These are phyloP conservation scores for Diploscapter pachys DNA, from an alignment of 1,140 invertebrate genomes.

Conservation along the genomic window DNA sequence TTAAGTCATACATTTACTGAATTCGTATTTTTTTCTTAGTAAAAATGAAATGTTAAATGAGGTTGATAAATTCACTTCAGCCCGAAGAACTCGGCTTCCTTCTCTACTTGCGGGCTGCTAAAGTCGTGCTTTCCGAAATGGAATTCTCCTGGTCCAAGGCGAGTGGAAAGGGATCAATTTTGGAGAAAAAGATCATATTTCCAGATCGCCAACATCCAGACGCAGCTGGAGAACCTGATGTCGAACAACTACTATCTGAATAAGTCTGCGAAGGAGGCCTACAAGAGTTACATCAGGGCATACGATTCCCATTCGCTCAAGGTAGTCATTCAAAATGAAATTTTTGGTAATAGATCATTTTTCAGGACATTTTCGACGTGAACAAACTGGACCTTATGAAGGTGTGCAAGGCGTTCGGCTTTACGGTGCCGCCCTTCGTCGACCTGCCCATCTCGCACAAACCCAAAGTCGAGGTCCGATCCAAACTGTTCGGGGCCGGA, in stretches of 20 bases:
- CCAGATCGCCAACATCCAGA: slow-evolving; percentile 55
- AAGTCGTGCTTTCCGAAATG: slow-evolving; percentile 91
- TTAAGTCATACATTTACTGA: slow-evolving; percentile 81
- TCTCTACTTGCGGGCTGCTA: slow-evolving; percentile 86
- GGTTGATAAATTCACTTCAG: too few species aligned
- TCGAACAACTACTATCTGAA: slow-evolving; percentile 91
- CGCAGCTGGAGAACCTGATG: slow-evolving; percentile 88
- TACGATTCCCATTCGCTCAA: slow-evolving; percentile 96
- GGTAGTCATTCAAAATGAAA: slow-evolving; percentile 30
- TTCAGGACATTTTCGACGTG: slow-evolving; percentile 80
- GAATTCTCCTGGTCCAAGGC: slow-evolving; percentile 97
- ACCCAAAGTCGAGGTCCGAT: too few species aligned
- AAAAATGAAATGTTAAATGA: too few species aligned
- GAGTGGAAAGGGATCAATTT: too few species aligned
- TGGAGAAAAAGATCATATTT: too few species aligned
- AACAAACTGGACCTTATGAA: slow-evolving; percentile 78
- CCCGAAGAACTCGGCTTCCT: slow-evolving; percentile 91
- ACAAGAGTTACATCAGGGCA: slow-evolving; percentile 88
- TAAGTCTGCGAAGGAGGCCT: slow-evolving; percentile 90
- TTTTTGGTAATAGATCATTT: slow-evolving; percentile 1
- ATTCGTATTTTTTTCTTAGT: too few species aligned
- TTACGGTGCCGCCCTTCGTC: slow-evolving; percentile 82
- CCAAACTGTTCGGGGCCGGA: too few species aligned
- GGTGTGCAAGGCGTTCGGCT: slow-evolving; percentile 87
- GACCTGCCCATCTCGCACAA: slow-evolving; percentile 68